These are phyloP conservation scores for Gallinago nigripennis DNA, from an alignment of 2,797 vertebrate species.

Conservation along the genomic window DNA sequence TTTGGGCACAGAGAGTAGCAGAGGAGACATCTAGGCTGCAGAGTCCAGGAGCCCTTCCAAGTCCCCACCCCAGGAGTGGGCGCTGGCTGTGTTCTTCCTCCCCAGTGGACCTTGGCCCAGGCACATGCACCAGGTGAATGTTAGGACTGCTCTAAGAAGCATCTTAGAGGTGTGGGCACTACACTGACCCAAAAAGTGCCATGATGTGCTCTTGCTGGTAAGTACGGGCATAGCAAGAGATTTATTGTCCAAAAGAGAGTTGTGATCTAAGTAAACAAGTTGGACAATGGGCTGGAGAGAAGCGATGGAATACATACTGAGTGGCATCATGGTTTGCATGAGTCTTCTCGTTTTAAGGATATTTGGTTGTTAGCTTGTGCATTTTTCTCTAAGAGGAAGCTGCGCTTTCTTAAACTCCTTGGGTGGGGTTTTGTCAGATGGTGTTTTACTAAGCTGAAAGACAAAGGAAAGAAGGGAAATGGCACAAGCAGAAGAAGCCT, in stretches of 20 bases:
- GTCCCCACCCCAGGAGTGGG: background rate
- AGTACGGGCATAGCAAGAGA: background rate
- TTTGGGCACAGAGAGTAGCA: background rate
- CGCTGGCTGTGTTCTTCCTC: background rate
- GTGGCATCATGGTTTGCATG: background rate
- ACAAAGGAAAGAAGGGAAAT: background rate
- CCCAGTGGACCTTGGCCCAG: background rate
- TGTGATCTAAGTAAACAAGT: constrained; percentile 34
- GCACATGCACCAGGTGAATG: background rate
- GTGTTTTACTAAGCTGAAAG: background rate
- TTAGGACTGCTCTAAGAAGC: background rate
- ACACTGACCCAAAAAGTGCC: background rate
- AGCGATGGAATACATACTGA: background rate
- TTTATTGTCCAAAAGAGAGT: constrained; percentile 14
- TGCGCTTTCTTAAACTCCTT: background rate
- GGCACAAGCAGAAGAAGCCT: background rate
- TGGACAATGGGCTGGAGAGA: constrained; percentile 35
- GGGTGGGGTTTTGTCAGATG: background rate
- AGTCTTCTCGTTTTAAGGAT: background rate
- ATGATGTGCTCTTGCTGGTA: background rate
- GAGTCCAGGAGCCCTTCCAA: background rate
- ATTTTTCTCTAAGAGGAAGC: background rate
- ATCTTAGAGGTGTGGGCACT: background rate
- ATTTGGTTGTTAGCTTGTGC: background rate
- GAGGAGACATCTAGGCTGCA: background rate